Base-by-base conservation (phyloP, 2,113 vertebrate genomes). In the Oophaga pumilio region DNA sequence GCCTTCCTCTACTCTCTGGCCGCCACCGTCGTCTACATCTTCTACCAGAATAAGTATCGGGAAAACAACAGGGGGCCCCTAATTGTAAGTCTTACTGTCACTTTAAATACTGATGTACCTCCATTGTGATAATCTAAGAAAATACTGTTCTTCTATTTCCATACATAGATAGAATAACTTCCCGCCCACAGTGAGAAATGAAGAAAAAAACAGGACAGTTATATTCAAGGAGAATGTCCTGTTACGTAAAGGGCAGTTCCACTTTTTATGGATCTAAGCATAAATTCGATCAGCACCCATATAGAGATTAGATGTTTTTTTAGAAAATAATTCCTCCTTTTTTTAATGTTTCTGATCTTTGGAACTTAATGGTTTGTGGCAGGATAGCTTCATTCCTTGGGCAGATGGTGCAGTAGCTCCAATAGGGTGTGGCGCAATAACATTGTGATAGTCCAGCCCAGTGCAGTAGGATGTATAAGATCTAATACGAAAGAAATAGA, bases 1-100 rank as follows among this genome's bases (percentile, higher is more conserved):
- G 96, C 98, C 89, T 99, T 99, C 92, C 95, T 99, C 85, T 99
- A 99, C 92, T 99, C 98, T 0, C 93, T 99, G 91, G 91, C 95
- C 10, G 98, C 98, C 90, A 97, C 97, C 0, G 94, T 97, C 13
- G 95, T 99, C 89, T 99, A 99, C 91, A 96, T 99, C 90, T 99
- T 99, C 94, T 99, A 96, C 92, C 97, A 97, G 93, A 97, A 98
- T 92, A 97, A 97, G 90, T 99, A 99, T 90, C 95, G 93, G 8
- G 98, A 98, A 91, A 99, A 98, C 95, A 99, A 96, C 93, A 93
- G 95, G 10, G 98, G 96, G 0, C 98, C 98, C 2, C 93, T 99
- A 74, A 95, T 98, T 90, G 98, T 99, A 95, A 99, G 98, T 96
- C 73, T 76, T 0, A 0, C 86, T n/a, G 83, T 85, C 69, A 85